Conservation (phyloP, 2,888 invertebrate genomes). For the Tinea pellionella region DNA sequence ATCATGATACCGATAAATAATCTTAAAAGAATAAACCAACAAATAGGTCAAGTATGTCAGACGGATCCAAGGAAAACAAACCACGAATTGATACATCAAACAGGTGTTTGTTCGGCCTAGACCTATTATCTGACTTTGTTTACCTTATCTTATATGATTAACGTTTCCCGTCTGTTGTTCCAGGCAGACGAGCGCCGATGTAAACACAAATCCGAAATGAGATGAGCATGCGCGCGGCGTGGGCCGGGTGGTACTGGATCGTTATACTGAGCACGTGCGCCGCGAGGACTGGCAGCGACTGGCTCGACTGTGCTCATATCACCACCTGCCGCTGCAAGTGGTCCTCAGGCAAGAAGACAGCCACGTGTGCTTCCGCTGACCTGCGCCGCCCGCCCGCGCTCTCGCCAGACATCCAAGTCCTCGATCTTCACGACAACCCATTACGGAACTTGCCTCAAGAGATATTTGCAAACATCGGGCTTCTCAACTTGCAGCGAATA, state of each 20-base stretch:
- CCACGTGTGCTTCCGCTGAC: conserved; percentile 84
- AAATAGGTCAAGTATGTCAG: conserved; percentile 24
- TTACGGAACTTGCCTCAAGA: conserved; percentile 80
- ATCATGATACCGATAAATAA: neutral
- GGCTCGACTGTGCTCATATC: conserved; percentile 89
- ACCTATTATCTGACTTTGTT: conserved; percentile 32
- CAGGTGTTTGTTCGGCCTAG: conserved; percentile 31
- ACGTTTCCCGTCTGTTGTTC: conserved; percentile 43
- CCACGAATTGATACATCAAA: conserved; percentile 29
- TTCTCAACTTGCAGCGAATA: conserved; percentile 86
- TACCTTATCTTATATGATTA: conserved; percentile 38
- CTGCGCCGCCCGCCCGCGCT: conserved; percentile 80
- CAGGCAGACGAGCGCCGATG: conserved; percentile 58
- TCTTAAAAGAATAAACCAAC: conserved; percentile 11
- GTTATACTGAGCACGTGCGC: conserved; percentile 62
- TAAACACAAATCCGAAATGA: conserved; percentile 63
- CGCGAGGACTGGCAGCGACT: conserved; percentile 73
- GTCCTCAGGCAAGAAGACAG: conserved; percentile 92
- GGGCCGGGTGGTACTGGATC: conserved; percentile 67
- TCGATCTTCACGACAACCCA: conserved; percentile 85
- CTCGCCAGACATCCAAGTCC: conserved; percentile 71
- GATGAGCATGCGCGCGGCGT: conserved; percentile 69
- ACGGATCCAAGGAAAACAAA: conserved; percentile 24
- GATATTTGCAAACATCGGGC: conserved; percentile 81
- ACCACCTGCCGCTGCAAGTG: conserved; percentile 90